Evolutionary conservation across 2,888 invertebrate species (phyloP).

Genomic region (Heliconius sara): DNA sequence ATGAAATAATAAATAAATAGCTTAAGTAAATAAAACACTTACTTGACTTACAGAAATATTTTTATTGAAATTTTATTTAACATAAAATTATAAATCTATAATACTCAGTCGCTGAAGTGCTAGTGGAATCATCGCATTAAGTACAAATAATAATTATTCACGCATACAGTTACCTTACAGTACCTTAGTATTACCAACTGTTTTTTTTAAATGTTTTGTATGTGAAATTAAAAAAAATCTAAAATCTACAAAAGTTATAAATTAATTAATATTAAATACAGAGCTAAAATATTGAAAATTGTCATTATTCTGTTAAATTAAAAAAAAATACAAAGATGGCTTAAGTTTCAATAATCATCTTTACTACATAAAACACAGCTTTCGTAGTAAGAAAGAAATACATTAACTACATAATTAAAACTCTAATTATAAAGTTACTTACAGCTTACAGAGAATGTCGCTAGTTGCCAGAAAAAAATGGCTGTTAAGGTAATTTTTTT

Average conservation of each 20-base stretch:
- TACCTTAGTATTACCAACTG: no score
- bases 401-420: no score
- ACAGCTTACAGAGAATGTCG: no score
- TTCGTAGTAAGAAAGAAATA: no score
- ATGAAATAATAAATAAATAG: no score
- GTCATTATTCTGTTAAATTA: no score
- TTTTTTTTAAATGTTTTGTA: no score
- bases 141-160: slow-evolving; percentile 33
- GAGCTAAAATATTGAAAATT: not conserved
- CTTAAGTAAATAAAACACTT: not conserved
- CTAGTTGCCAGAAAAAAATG: no score
- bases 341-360: no score
- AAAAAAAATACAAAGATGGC: not conserved
- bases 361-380: no score
- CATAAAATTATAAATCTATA: slow-evolving; percentile 36
- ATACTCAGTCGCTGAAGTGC: slow-evolving; percentile 45
- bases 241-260: not conserved
- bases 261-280: not conserved
- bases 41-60: not conserved
- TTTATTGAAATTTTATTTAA: slow-evolving; percentile 27
- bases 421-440: no score
- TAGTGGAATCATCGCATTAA: slow-evolving; percentile 29
- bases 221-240: not conserved
- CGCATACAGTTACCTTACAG: slow-evolving; percentile 15
- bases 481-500: not conserved